phyloP scores from a whole-genome alignment of 2,113 vertebrate genomes.

The Psophia crepitans region DNA sequence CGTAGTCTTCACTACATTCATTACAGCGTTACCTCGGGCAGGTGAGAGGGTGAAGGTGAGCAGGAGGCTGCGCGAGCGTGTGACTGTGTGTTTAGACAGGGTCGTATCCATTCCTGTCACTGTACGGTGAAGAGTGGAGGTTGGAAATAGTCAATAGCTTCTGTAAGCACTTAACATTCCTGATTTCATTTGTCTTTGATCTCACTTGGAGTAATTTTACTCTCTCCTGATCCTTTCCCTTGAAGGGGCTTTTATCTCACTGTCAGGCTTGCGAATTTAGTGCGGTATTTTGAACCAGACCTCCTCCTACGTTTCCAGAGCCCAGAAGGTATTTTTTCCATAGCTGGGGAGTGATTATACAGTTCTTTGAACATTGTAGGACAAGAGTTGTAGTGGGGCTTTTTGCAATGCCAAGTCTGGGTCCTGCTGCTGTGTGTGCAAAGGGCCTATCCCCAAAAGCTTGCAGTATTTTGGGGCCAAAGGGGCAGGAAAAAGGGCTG shows the following conservation, averaged over 20 bases:
- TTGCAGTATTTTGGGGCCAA: neutral
- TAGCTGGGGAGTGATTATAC: neutral
- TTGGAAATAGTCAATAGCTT: conserved; percentile 35
- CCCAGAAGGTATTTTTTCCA: conserved; percentile 31
- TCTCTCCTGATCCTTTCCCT: conserved; percentile 51
- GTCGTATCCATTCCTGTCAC: neutral
- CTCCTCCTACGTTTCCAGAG: neutral
- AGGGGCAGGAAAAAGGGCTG: neutral
- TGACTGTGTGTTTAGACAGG: neutral
- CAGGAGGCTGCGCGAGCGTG: accelerated
- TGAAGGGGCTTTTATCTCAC: conserved; percentile 58
- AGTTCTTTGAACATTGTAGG: neutral
- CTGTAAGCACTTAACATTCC: conserved; percentile 61
- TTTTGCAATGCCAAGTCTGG: neutral
- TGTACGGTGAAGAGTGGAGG: neutral
- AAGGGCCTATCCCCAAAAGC: neutral
- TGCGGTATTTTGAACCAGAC: conserved; percentile 18
- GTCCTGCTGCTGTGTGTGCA: neutral
- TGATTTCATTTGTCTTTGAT: conserved; percentile 59
- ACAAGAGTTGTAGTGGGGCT: neutral
- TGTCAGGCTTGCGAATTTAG: conserved; percentile 59
- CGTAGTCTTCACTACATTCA: neutral
- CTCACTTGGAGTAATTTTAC: conserved; percentile 55
- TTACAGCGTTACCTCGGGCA: neutral
- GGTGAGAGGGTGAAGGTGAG: neutral